Evolutionary conservation across 2,888 invertebrate genomes (phyloP), one percentile per base, ranked within the genome.

Genomic region (Drosophila prostipennis): DNA sequence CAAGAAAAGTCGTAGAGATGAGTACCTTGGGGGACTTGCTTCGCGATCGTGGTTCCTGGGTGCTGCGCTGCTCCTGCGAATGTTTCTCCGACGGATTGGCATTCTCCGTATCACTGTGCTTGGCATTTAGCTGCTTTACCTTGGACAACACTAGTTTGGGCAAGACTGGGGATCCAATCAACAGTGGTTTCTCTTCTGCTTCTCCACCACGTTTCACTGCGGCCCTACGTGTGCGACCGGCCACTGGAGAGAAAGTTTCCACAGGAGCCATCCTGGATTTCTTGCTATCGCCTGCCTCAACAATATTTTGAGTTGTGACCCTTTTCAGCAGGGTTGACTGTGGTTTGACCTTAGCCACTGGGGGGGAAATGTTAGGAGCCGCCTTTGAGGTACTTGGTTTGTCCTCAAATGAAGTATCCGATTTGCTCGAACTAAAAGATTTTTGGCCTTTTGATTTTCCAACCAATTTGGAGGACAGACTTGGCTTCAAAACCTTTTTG

Each of bases 1-100:
- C 76, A 16, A 90, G 53, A 56, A 91, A 91, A 4, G 49, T 64
- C 0, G 91, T 48, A 0, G 90, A 90, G 23, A 91, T 84, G 57
- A 75, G 82, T 5, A 77, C 64, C 63, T 89, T 89, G 3, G 91
- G 90, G 2, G 90, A 90, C 64, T 87, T 89, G 61, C 89, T 90
- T 11, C 87, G 78, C 0, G 73, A 60, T 8, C 89, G 83, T 0
- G 74, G 55, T 6, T 32, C 56, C 32, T 49, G 60, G 16, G 16
- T n/a, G 3, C 26, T 45, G 16, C 8, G 19, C 29, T 29, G 37
- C n/a, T 65, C 32, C 37, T 65, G 11, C 6, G 16, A 3, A 23
- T 37, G 42, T 19, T 54, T 67, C 36, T 32, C 37, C n/a, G 42
- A 56, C 11, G 78, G 74, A 45, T 73, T 72, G 2, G 68, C 65